Evolutionary conservation across 2,113 vertebrate genomes (phyloP), one percentile per base, ranked within the genome.

Genomic region (Alouatta palliata): DNA sequence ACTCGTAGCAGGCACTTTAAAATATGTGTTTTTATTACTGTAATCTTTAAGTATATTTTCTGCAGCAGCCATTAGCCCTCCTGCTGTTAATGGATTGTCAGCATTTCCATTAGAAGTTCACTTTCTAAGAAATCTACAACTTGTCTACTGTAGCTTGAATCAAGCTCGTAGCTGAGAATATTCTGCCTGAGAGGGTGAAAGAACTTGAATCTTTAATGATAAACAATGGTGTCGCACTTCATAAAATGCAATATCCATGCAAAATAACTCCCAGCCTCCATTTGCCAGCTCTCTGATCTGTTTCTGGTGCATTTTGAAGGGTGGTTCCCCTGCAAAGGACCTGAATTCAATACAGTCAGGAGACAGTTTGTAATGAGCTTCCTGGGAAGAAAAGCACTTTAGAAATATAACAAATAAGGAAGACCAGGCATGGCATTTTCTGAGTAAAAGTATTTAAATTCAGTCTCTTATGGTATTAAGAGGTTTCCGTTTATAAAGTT

Each of bases 341-440:
- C 76, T 79, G 77, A 97, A 95, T 45, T 93, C 68, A 95, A 96
- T 96, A 49, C 43, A 77, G 90, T 94, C 87, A 95, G 95, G 76
- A 90, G 97, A 97, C 95, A 97, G 76, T 97, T 97, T 93, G 43
- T 97, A 98, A 98, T 96, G 87, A 94, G 93, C 90, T 96, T 97
- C 96, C 96, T 79, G 93, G 97, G 95, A 96, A 97, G 97, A 97
- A 98, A 98, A 97, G 97, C 96, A 97, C 96, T 98, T 97, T 95
- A 96, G 91, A 97, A 98, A 81, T 96, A 91, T 77, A 95, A 95
- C 56, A 96, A 97, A 97, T 94, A 96, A 94, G 94, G 88, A 97
- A 96, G 95, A 96, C 87, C 82, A 91, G 82, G 92, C 95, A 77
- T 85, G 97, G 77, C 64, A 94, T 96, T 97, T 98, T 95, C 97